phyloP scores from a whole-genome alignment of 2,113 vertebrate genomes.

The Eurypyga helias region DNA sequence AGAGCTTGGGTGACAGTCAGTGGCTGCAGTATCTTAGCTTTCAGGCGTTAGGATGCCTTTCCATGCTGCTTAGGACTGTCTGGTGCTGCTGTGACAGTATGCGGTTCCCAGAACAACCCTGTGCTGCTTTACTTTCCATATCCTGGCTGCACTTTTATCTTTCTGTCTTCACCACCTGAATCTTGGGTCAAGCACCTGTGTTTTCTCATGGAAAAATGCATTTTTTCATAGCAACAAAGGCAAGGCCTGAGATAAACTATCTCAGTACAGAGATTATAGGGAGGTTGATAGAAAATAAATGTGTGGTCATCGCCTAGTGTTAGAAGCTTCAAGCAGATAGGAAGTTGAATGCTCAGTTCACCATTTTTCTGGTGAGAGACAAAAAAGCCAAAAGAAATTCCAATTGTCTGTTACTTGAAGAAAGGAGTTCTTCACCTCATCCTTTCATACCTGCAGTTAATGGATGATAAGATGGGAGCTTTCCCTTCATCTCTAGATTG shows the following conservation, averaged over 20 bases:
- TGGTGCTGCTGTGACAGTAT: neutral
- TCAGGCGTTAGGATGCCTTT: neutral
- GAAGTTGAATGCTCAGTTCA: neutral
- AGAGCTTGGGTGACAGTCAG: neutral
- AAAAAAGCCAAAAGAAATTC: neutral
- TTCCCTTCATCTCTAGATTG: neutral
- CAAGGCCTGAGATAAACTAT: constrained; percentile 20
- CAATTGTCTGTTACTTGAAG: neutral
- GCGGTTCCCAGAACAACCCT: neutral
- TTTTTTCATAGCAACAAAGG: constrained; percentile 14
- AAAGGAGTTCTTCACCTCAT: neutral
- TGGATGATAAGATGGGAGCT: neutral
- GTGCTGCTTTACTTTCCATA: neutral
- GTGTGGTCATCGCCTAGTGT: constrained; percentile 7
- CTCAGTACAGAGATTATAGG: constrained; percentile 9
- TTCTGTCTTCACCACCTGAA: neutral
- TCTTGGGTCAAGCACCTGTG: neutral
- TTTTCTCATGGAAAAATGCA: neutral
- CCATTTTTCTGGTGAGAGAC: neutral
- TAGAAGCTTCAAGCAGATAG: constrained; percentile 5
- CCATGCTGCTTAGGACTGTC: neutral
- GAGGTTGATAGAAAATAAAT: constrained; percentile 21
- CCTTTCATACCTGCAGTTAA: neutral
- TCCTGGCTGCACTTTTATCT: neutral
- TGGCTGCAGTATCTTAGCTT: neutral